Evolutionary conservation across 2,113 vertebrate genomes (phyloP), one percentile per base, ranked within the genome.

Genomic region (Dolichotis patagonum): DNA sequence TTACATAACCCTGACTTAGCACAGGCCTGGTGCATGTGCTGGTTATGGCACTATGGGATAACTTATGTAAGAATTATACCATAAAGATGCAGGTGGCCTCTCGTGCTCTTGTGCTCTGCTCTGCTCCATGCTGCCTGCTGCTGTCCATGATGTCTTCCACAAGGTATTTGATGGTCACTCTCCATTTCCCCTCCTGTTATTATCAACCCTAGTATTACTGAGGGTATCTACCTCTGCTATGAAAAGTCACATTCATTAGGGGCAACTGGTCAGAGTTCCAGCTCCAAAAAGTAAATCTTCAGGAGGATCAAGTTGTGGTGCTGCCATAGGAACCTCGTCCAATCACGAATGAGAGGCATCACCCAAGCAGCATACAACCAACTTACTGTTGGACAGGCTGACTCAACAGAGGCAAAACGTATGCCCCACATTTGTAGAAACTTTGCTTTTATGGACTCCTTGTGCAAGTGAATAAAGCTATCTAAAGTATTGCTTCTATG

Each of bases 391-490:
- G 46, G 43, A 52, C 26, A 78, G 30, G 2, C 16, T 63, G 10
- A 1, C 11, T 49, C 24, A 71, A 32, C 0, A 69, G 2, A 19
- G 81, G 20, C 16, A 26, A 65, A 41, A 2, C 0, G 1, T 65
- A 17, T 43, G 26, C 1, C 13, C 2, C 26, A 65, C 22, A 1
- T 7, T 69, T 63, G 3, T 0, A 56, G 46, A 84, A 89, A 1
- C 0, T 49, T 41, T 56, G 5, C 32, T 78, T 80, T 90, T 84
- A 80, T 35, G 22, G 41, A 46, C 17, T 75, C 43, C 17, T 67
- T 75, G 7, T 26, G 0, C 3, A 22, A 69, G 3, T 65, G 2
- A 88, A 82, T 30, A 41, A 85, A 94, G 65, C 24, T 38, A 26
- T n/a, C 24, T 30, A 91, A 60, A 88, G 13, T 28, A 2, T 12